A percentile compares a stretch with the other conserved stretches of the same genome.
These are phyloP conservation scores for Thymelicus sylvestris DNA, from an alignment of 2,888 invertebrate genomes.

Conservation along the genomic window DNA sequence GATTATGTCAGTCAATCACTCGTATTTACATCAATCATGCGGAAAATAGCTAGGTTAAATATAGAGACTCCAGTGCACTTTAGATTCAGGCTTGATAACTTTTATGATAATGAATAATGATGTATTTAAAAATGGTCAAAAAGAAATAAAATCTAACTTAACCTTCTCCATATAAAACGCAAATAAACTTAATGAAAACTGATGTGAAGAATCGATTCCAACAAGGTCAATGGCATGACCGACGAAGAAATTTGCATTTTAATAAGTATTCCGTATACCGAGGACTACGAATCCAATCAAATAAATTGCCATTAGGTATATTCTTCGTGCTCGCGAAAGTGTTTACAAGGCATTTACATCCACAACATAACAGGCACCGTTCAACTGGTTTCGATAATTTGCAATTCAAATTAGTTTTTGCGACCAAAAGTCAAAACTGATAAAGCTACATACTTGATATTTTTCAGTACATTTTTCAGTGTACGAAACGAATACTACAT, in stretches of 20 bases:
- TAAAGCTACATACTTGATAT: neutral
- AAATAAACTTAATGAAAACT: constrained; percentile 3
- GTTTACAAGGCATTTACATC: constrained; percentile 27
- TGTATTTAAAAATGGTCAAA: neutral
- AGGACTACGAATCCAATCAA: constrained; percentile 16
- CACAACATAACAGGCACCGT: constrained; percentile 2
- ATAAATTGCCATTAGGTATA: constrained; percentile 17
- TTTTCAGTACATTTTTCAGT: neutral
- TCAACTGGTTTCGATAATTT: constrained; percentile 28
- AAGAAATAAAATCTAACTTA: constrained; percentile 10
- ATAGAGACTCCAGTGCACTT: too few species aligned
- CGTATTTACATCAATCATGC: too few species aligned
- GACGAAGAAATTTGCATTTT: constrained; percentile 30
- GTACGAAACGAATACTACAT: too few species aligned
- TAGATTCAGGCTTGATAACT: too few species aligned
- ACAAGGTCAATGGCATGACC: constrained; percentile 17
- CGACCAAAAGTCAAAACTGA: constrained; percentile 17
- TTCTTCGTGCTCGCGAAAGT: constrained; percentile 16
- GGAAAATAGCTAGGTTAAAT: too few species aligned
- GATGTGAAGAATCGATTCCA: constrained; percentile 11
- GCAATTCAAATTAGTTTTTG: constrained; percentile 12
- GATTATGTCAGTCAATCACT: too few species aligned
- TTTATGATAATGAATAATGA: too few species aligned
- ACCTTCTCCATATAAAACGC: neutral
- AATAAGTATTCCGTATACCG: constrained; percentile 12